Conservation (phyloP, 2,888 invertebrate species). For the Lasioglossum leucozonium region DNA sequence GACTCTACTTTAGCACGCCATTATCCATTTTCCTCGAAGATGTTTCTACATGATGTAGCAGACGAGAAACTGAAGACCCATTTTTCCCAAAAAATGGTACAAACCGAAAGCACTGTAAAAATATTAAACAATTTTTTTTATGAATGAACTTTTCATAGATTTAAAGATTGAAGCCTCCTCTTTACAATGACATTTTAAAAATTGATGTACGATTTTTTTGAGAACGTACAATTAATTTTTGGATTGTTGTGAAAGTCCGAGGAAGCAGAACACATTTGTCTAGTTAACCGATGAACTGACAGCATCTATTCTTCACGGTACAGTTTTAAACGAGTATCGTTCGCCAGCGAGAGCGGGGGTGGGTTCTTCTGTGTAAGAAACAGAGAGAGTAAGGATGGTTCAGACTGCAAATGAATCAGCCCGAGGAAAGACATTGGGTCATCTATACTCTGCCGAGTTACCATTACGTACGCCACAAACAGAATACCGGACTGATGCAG, state of each 20-base stretch:
- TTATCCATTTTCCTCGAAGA: no score
- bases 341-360: constrained; percentile 60
- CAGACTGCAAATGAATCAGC: constrained; percentile 79
- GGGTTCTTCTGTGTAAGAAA: constrained; percentile 38
- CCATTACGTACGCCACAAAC: constrained; percentile 79
- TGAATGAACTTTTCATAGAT: no score
- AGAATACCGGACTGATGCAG: constrained; percentile 64
- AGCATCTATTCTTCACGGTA: constrained; percentile 76
- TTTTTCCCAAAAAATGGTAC: no score
- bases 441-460: constrained; percentile 76
- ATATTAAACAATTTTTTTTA: no score
- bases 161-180: no score
- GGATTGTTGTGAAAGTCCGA: neutral
- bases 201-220: no score
- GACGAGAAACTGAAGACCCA: no score
- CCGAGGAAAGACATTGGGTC: constrained; percentile 71
- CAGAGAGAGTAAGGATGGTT: constrained; percentile 54
- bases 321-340: constrained; percentile 63
- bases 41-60: no score
- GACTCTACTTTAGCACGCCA: no score
- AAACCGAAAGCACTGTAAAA: no score
- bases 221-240: neutral
- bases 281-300: neutral
- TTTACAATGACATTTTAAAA: no score
- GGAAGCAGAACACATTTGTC: neutral